A percentile compares a stretch with the other conserved stretches of the same genome.
These are phyloP conservation scores for Phycodurus eques DNA, from an alignment of 2,113 vertebrate genomes.

Conservation along the genomic window DNA sequence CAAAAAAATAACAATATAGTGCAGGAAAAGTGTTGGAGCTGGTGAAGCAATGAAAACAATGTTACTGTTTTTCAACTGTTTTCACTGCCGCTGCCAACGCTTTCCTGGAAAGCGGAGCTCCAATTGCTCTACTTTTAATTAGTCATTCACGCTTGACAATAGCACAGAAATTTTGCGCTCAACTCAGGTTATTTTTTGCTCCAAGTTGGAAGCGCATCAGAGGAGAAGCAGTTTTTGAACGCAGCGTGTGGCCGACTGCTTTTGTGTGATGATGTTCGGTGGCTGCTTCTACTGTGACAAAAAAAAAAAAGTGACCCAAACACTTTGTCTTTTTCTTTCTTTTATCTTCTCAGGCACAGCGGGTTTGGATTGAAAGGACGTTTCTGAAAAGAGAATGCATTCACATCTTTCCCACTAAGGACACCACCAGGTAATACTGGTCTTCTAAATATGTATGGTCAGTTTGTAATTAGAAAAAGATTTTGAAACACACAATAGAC, in stretches of 20 bases:
- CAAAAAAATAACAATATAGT: not conserved
- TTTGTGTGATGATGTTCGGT: constrained; percentile 33
- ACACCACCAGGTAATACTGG: constrained; percentile 79
- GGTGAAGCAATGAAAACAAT: not conserved
- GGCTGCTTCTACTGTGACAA: constrained; percentile 8
- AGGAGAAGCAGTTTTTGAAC: constrained; percentile 19
- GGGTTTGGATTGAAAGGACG: constrained; percentile 92
- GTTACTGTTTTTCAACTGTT: not conserved
- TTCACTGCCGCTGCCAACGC: constrained; percentile 6
- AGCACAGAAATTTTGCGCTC: constrained; percentile 47
- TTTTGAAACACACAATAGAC: not conserved
- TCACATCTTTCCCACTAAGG: constrained; percentile 86
- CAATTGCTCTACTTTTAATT: constrained; percentile 56
- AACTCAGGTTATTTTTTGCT: constrained; percentile 51
- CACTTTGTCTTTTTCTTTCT: not conserved
- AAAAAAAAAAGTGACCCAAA: constrained; percentile 1
- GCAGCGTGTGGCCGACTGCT: constrained; percentile 32
- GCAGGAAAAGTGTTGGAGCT: not conserved
- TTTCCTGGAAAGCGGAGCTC: constrained; percentile 46
- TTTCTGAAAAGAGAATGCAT: constrained; percentile 91
- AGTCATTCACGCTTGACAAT: constrained; percentile 47
- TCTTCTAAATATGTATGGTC: not conserved
- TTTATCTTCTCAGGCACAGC: constrained; percentile 79
- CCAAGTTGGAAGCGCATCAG: constrained; percentile 45
- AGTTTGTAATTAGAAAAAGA: not conserved